Percentiles rank a stretch among this genome's conserved stretches.
phyloP scores from a whole-genome alignment of 2,113 vertebrate genomes.

The Acrocephalus kingi region DNA sequence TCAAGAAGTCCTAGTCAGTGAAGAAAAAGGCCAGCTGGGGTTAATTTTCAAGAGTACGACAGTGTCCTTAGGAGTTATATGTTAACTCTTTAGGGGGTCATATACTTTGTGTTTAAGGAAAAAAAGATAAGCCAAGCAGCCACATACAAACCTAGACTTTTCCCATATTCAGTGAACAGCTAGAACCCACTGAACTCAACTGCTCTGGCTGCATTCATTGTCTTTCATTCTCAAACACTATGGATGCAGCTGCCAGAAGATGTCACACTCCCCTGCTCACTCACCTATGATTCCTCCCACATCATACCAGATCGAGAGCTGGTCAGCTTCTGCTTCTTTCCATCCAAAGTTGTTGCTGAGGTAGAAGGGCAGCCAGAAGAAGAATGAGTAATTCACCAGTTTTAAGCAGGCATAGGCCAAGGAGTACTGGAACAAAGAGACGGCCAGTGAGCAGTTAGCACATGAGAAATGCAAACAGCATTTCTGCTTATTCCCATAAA shows the following conservation, averaged over 20 bases:
- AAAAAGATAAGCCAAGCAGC: neutral
- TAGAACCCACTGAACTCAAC: neutral
- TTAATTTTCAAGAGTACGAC: neutral
- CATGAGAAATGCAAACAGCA: neutral
- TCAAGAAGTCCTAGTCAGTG: neutral
- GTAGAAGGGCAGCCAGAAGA: conserved; percentile 98
- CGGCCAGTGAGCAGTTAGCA: neutral
- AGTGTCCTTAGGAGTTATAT: neutral
- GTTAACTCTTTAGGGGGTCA: neutral
- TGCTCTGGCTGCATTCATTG: neutral
- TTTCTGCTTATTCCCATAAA: neutral
- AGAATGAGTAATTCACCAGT: conserved; percentile 97
- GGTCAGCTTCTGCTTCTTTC: conserved; percentile 93
- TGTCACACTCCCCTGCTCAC: neutral
- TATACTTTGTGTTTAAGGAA: neutral
- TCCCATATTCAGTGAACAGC: neutral
- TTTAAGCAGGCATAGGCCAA: conserved; percentile 94
- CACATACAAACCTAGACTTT: neutral
- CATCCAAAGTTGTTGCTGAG: conserved; percentile 91
- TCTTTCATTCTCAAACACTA: neutral
- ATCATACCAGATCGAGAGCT: conserved; percentile 95
- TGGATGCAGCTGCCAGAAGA: neutral
- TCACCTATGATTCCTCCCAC: conserved; percentile 94
- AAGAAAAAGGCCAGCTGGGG: neutral
- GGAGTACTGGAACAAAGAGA: conserved; percentile 82